Evolutionary conservation across 1,140 invertebrate genomes (phyloP).

Genomic region (Drosophila melanogaster): Release_6_plus_ISO1_MT NT_037436.4:22135001-22135500

Average conservation of each 20-base stretch:
- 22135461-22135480: too few relatives aligned
- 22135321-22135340: constrained; percentile 27
- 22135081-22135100: neutral
- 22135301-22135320: constrained; percentile 12
- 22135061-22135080: neutral
- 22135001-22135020: too few relatives aligned
- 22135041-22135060: neutral
- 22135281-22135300: constrained; percentile 12
- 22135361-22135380: constrained; percentile 3
- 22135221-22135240: constrained; percentile 65
- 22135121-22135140: constrained; percentile 15
- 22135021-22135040: too few relatives aligned
- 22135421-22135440: too few relatives aligned
- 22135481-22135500: too few relatives aligned
- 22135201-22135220: neutral
- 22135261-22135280: too few relatives aligned
- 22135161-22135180: constrained; percentile 59
- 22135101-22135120: neutral
- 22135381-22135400: neutral
- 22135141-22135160: constrained; percentile 18
- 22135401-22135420: neutral
- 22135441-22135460: too few relatives aligned
- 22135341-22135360: constrained; percentile 41
- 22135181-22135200: constrained; percentile 16
- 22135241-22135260: constrained; percentile 59